phyloP scores from a whole-genome alignment of 2,113 vertebrate genomes.

The Cranoglanis bouderius region DNA sequence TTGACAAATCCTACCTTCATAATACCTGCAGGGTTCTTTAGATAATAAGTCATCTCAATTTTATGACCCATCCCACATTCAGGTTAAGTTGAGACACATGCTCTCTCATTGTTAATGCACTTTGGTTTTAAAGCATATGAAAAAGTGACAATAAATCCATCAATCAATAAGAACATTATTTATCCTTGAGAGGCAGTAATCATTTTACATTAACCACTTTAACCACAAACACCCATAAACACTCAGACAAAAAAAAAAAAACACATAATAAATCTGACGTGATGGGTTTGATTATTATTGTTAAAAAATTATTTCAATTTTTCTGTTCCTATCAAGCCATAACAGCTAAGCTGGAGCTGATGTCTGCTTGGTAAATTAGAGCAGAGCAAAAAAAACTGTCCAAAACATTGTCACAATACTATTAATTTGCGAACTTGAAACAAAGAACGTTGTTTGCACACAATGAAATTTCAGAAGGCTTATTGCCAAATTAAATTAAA shows the following conservation, averaged over 20 bases:
- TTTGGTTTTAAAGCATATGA: not conserved
- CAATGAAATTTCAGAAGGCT: not conserved
- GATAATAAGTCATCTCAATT: not conserved
- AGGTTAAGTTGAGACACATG: not conserved
- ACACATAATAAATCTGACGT: not conserved
- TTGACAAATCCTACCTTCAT: not conserved
- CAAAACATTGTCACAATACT: not conserved
- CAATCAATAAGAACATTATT: not conserved
- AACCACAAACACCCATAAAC: not conserved
- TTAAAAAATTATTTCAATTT: not conserved
- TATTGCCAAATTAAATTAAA: not conserved
- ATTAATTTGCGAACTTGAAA: not conserved
- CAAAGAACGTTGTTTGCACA: not conserved
- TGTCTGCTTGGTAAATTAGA: not conserved
- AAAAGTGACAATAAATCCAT: conserved; percentile 1
- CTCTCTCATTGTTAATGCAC: not conserved
- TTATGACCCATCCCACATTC: not conserved
- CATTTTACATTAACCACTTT: not conserved
- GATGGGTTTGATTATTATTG: not conserved
- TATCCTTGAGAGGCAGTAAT: not conserved
- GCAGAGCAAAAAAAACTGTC: not conserved
- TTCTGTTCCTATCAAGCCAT: not conserved
- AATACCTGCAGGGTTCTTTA: not conserved
- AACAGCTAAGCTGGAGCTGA: not conserved
- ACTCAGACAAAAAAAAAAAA: not conserved